These are phyloP conservation scores for Stigmatopora nigra DNA, from an alignment of 2,113 vertebrate species.

Conservation along the genomic window DNA sequence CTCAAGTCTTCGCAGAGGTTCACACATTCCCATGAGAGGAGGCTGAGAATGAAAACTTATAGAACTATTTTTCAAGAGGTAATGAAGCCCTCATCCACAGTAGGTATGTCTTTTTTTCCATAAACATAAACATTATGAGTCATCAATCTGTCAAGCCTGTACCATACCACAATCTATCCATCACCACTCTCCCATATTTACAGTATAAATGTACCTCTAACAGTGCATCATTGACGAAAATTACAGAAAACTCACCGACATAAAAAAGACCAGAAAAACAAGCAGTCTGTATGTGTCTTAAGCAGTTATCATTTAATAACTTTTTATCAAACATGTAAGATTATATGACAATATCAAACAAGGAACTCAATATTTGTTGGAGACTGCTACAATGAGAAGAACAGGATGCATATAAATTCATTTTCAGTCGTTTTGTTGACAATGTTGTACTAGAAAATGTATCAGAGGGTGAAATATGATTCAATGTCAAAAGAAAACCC, in stretches of 20 bases:
- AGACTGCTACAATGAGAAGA: not conserved
- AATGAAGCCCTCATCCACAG: conserved; percentile 49
- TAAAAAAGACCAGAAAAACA: too few species aligned
- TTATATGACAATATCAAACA: too few species aligned
- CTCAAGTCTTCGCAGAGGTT: conserved; percentile 22
- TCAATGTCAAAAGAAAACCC: not conserved
- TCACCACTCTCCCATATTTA: not conserved
- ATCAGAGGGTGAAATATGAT: not conserved
- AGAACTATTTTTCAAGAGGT: conserved; percentile 42
- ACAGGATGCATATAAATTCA: not conserved
- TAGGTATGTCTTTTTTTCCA: not conserved
- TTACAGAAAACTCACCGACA: not conserved
- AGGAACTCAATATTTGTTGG: not conserved
- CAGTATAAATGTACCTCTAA: not conserved
- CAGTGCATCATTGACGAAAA: not conserved
- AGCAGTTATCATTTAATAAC: too few species aligned
- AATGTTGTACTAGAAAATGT: not conserved
- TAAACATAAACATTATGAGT: not conserved
- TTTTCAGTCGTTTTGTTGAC: not conserved
- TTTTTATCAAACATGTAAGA: too few species aligned
- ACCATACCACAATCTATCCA: not conserved
- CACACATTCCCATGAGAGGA: conserved; percentile 4
- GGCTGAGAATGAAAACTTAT: conserved; percentile 19
- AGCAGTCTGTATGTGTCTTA: too few species aligned
- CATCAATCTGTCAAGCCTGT: not conserved